phyloP scores from a whole-genome alignment of 2,113 vertebrate species.

The Oryzias javanicus region DNA sequence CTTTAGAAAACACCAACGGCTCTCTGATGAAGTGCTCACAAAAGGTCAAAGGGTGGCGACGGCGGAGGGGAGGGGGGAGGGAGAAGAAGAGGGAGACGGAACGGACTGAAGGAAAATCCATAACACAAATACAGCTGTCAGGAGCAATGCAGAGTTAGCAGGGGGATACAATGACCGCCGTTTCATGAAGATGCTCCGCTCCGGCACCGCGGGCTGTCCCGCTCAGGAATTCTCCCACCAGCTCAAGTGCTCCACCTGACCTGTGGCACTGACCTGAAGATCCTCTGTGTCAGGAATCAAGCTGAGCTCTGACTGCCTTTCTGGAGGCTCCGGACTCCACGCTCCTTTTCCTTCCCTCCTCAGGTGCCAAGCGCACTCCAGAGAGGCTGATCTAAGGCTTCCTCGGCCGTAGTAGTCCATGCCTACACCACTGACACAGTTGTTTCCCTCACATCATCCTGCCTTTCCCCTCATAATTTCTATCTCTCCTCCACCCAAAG shows the following conservation, averaged over 20 bases:
- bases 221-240: constrained; percentile 17
- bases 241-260: constrained; percentile 25
- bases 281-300: constrained; percentile 25
- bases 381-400: constrained; percentile 72
- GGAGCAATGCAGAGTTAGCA: constrained; percentile 69
- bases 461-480: constrained; percentile 47
- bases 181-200: constrained; percentile 51
- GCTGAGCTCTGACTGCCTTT: constrained; percentile 30
- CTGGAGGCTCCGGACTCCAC: constrained; percentile 31
- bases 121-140: constrained; percentile 85
- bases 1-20: constrained; percentile 77
- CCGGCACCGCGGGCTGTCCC: constrained; percentile 35
- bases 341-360: constrained; percentile 40
- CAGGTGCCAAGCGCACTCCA: constrained; percentile 62
- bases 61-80: constrained; percentile 51
- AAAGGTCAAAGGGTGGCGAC: constrained; percentile 66
- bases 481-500: constrained; percentile 55
- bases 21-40: constrained; percentile 75
- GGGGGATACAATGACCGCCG: constrained; percentile 59
- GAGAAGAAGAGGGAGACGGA: constrained; percentile 53
- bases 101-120: constrained; percentile 81
- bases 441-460: constrained; percentile 28
- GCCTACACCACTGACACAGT: constrained; percentile 38
- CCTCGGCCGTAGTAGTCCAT: constrained; percentile 59
- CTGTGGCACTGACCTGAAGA: constrained; percentile 29